Conservation (phyloP, 2,888 invertebrate species). For the Salpingus planirostris region DNA sequence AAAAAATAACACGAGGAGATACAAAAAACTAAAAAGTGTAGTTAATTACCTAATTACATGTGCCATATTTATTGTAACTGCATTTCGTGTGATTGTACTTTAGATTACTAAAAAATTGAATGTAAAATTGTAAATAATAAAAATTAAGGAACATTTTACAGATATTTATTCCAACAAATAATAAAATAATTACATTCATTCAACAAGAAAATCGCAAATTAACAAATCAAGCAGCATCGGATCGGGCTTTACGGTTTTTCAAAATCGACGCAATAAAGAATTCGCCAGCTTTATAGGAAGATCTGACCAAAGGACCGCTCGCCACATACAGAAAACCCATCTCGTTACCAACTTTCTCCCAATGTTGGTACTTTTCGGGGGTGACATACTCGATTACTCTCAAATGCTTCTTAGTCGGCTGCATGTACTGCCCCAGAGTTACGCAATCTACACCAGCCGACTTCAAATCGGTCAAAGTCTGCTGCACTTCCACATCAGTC, state of each 20-base stretch:
- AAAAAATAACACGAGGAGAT: no score
- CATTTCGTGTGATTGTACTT: conserved; percentile 34
- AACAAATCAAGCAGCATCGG: no score
- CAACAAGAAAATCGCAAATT: not conserved
- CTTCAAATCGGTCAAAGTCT: conserved; percentile 80
- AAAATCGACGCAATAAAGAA: conserved; percentile 78
- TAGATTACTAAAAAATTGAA: conserved; percentile 22
- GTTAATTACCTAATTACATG: conserved; percentile 28
- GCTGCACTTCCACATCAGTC: conserved; percentile 75
- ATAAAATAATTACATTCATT: no score
- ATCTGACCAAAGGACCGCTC: conserved; percentile 92
- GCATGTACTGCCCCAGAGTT: conserved; percentile 99
- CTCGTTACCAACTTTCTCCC: conserved; percentile 72
- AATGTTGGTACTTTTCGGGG: conserved; percentile 82
- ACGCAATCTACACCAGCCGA: conserved; percentile 84
- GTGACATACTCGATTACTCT: conserved; percentile 92
- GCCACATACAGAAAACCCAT: conserved; percentile 95
- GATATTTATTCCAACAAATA: no score
- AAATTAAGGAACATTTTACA: conserved; percentile 18
- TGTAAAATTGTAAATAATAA: conserved; percentile 36
- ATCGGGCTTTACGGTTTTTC: conserved; percentile 50
- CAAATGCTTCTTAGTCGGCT: conserved; percentile 93
- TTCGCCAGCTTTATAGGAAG: conserved; percentile 97
- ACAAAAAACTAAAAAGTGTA: conserved; percentile 15
- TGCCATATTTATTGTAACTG: conserved; percentile 36